Base-by-base conservation (phyloP, 2,888 invertebrate genomes). In the Synanthedon formicaeformis region DNA sequence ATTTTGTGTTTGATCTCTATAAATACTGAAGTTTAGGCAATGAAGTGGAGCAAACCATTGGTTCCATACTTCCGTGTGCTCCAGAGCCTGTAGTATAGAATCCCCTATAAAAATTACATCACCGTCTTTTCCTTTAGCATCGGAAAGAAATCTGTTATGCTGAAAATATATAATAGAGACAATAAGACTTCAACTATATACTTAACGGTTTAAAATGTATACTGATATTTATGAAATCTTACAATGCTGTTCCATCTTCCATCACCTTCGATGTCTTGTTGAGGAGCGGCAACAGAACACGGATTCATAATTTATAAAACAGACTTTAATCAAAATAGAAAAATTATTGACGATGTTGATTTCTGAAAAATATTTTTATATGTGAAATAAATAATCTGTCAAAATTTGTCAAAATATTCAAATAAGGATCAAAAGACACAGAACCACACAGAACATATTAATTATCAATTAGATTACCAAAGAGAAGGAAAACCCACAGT, bases 91-190 rank as follows among this genome's bases (percentile, higher is more conserved):
- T 56, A 97, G 87, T 61, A 96, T 91, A 50, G 96, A 96, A 81
- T 97, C 97, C 1, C 97, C 97, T 59, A 97, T 91, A 67, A 97
- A 95, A 63, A 97, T 91, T 40, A 97, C 96, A 76, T 97, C 97
- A 12, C 96, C 96, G 81, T 97, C 97, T 81, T 94, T 94, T 66
- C 95, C 96, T 73, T 94, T 92, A 6, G 94, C 93, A 76, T 96
- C 95, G 11, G 91, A 90, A 54, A 96, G 88, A 80, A 96, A 96
- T 64, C 95, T 89, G 66, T 94, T 92, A 75, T 97, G 97, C 95
- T 95, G 82, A 57, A 89, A 90, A 67, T 10, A 34, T 34, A 34
- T 34, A 34, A 10, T 10, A 34, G 2, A 10, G 34, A 34, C 34
- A 45, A 34, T 45, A 52, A 53, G 51, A 52, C 40, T 50, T 56